Percentiles rank a stretch among this genome's conserved stretches.
phyloP scores from a whole-genome alignment of 2,888 invertebrate species.

The Drosophila yooni region DNA sequence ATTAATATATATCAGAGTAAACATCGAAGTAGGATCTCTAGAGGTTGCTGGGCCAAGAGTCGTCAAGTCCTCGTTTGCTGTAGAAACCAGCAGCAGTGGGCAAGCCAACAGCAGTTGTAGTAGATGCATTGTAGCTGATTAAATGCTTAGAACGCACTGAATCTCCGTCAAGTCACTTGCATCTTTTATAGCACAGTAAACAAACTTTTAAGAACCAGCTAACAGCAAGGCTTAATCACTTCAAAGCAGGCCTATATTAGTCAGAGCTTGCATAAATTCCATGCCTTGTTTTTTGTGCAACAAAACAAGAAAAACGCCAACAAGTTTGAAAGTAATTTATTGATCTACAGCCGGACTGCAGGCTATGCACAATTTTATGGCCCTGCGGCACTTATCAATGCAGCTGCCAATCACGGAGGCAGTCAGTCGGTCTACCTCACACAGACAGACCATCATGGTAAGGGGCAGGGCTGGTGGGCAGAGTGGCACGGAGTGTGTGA shows the following conservation, averaged over 20 bases:
- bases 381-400: conserved; percentile 57
- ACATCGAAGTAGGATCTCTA: neutral
- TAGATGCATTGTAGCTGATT: conserved; percentile 28
- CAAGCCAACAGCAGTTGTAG: neutral
- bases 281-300: conserved; percentile 21
- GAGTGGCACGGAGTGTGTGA: neutral
- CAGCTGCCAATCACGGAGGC: conserved; percentile 63
- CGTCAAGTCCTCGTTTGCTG: neutral
- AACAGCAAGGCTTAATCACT: conserved; percentile 11
- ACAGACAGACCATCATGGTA: neutral
- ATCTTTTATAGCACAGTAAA: conserved; percentile 35
- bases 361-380: conserved; percentile 49
- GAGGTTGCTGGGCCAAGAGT: neutral
- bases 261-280: conserved; percentile 20
- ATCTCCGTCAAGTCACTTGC: neutral
- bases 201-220: neutral
- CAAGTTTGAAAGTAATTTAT: conserved; percentile 13
- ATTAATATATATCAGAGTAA: conserved; percentile 1
- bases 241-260: conserved; percentile 30
- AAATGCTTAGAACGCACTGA: conserved; percentile 14
- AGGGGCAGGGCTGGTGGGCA: no score
- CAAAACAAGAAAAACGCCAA: neutral
- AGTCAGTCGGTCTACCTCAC: conserved; percentile 36
- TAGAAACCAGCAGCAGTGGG: neutral
- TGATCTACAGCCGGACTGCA: conserved; percentile 24